Evolutionary conservation across 2,797 vertebrate genomes (phyloP).

Genomic region (Etheostoma perlongum): DNA sequence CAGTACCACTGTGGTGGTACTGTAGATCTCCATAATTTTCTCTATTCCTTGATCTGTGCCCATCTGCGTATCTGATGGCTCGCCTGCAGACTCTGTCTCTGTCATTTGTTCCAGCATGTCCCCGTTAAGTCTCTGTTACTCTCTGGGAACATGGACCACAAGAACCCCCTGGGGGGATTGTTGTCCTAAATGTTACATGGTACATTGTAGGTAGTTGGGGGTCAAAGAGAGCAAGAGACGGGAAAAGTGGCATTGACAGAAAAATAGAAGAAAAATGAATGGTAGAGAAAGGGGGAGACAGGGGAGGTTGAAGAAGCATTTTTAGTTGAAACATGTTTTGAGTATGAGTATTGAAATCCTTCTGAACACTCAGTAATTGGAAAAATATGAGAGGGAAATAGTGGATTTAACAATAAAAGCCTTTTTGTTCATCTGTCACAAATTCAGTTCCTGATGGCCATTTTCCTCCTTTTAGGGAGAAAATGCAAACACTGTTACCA

Average conservation of each 20-base stretch:
- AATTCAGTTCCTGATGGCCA: constrained; percentile 25
- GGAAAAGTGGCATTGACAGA: constrained; percentile 44
- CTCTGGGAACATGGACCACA: constrained; percentile 80
- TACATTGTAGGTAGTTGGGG: constrained; percentile 54
- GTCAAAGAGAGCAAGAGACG: constrained; percentile 48
- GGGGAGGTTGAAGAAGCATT: constrained; percentile 58
- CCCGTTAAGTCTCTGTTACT: constrained; percentile 68
- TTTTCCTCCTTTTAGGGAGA: constrained; percentile 37
- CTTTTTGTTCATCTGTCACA: constrained; percentile 70
- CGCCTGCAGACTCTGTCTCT: constrained; percentile 70
- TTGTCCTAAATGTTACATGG: constrained; percentile 58
- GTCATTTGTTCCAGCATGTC: constrained; percentile 81
- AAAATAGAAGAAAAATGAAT: constrained; percentile 49
- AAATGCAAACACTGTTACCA: constrained; percentile 18
- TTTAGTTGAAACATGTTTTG: constrained; percentile 85
- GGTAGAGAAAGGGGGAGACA: constrained; percentile 3
- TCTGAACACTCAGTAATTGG: constrained; percentile 81
- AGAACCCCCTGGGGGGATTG: constrained; percentile 64
- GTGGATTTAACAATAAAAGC: constrained; percentile 75
- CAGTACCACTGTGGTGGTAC: constrained; percentile 37
- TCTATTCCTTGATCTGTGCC: constrained; percentile 70
- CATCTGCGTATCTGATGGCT: constrained; percentile 74
- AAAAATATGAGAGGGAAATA: constrained; percentile 83
- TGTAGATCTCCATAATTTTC: constrained; percentile 58
- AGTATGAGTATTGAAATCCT: constrained; percentile 72